Percentiles rank a stretch among this genome's conserved stretches.
These are phyloP conservation scores for Cyprinodon diabolis DNA, from an alignment of 2,797 vertebrate genomes.

Conservation along the genomic window DNA sequence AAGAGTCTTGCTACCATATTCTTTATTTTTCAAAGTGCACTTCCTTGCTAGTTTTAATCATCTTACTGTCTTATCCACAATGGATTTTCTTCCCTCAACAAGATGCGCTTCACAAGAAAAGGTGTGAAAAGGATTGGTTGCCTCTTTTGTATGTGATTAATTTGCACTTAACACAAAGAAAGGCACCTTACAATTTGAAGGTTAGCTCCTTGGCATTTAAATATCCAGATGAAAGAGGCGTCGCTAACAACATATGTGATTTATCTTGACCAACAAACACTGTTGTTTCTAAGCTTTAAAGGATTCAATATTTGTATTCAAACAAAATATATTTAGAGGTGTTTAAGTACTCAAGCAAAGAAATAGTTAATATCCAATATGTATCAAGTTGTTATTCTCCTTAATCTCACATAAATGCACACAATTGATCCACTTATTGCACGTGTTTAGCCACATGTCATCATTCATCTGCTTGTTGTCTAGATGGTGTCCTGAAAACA, in stretches of 20 bases:
- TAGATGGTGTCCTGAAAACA: too few relatives aligned
- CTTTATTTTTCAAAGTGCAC: constrained; percentile 22
- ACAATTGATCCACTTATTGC: neutral
- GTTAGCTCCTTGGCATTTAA: neutral
- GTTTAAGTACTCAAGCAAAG: too few relatives aligned
- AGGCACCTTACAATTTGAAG: constrained; percentile 11
- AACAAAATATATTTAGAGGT: too few relatives aligned
- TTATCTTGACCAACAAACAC: neutral
- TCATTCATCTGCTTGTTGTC: too few relatives aligned
- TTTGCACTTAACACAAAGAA: constrained; percentile 21
- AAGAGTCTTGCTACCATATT: constrained; percentile 7
- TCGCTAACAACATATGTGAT: neutral
- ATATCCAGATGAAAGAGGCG: neutral
- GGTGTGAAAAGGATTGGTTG: constrained; percentile 26
- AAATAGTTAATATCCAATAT: too few relatives aligned
- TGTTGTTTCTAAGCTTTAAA: too few relatives aligned
- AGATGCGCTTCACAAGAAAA: constrained; percentile 28
- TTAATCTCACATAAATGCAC: neutral
- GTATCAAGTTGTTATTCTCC: too few relatives aligned
- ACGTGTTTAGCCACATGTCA: too few relatives aligned
- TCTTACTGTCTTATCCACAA: constrained; percentile 33
- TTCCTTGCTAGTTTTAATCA: constrained; percentile 19
- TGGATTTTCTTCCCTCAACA: constrained; percentile 26
- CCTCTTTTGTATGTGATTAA: constrained; percentile 33
- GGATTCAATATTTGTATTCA: too few relatives aligned